phyloP scores from a whole-genome alignment of 2,888 invertebrate genomes.

The Theodoxus fluviatilis region DNA sequence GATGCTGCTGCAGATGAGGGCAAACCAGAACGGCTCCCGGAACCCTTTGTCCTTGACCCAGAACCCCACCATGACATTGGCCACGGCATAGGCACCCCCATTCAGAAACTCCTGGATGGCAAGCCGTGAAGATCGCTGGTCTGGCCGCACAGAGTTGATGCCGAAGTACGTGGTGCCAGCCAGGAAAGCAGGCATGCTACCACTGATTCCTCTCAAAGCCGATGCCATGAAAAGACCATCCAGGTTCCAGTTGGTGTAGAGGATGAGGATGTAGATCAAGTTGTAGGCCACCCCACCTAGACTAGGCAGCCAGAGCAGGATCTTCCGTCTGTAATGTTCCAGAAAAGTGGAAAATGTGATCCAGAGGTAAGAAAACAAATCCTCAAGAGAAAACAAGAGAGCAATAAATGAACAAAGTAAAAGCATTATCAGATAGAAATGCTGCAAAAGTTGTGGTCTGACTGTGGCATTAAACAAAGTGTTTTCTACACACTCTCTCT shows the following conservation, averaged over 20 bases:
- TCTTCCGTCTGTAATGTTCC: too few relatives aligned
- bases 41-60: constrained; percentile 57
- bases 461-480: too few relatives aligned
- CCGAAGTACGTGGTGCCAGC: constrained; percentile 56
- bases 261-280: constrained; percentile 52
- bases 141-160: constrained; percentile 51
- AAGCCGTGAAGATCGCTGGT: constrained; percentile 49
- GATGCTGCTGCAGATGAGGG: constrained; percentile 52
- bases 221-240: constrained; percentile 60
- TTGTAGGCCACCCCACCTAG: constrained; percentile 57
- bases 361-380: too few relatives aligned
- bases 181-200: constrained; percentile 57
- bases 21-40: constrained; percentile 60
- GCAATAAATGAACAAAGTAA: too few relatives aligned
- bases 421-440: too few relatives aligned
- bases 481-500: too few relatives aligned
- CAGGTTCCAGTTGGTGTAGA: constrained; percentile 55
- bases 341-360: too few relatives aligned
- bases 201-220: constrained; percentile 54
- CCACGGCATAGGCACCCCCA: constrained; percentile 56
- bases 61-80: constrained; percentile 58
- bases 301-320: constrained; percentile 61
- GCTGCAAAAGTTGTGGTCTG: too few relatives aligned
- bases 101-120: constrained; percentile 57
- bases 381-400: too few relatives aligned